These are phyloP conservation scores for Dasysyrphus tricinctus DNA, from an alignment of 2,888 invertebrate species.

Conservation along the genomic window DNA sequence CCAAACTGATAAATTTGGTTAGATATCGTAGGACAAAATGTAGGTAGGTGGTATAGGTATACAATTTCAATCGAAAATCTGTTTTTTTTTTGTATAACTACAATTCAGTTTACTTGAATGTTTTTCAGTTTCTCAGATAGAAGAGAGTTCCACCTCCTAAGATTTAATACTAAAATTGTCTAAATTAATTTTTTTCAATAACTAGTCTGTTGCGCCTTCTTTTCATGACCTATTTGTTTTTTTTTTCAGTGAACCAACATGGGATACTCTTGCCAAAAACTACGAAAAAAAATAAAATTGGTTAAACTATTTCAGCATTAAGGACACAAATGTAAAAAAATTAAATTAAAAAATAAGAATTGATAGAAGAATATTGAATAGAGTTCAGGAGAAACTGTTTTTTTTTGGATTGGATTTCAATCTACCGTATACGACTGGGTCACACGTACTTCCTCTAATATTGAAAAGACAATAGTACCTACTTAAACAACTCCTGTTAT, in stretches of 20 bases:
- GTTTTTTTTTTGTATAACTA: neutral
- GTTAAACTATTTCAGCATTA: conserved; percentile 45
- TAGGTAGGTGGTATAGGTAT: neutral
- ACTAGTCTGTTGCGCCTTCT: neutral
- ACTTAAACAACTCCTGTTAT: no score
- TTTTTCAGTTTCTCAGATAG: neutral
- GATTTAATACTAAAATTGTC: neutral
- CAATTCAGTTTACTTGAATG: neutral
- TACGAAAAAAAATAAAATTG: conserved; percentile 68
- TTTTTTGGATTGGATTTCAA: neutral
- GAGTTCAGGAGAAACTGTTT: neutral
- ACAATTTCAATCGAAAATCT: neutral
- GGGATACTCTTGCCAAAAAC: conserved; percentile 18
- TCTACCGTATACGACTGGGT: conserved; percentile 19
- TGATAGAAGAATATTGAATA: neutral
- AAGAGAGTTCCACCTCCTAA: no score
- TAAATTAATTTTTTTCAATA: neutral
- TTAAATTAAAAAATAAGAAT: neutral
- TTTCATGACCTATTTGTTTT: neutral
- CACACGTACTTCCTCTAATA: no score
- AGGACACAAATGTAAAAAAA: conserved; percentile 5
- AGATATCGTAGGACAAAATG: no score
- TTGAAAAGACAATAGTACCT: no score
- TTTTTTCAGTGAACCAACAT: neutral
- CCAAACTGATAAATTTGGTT: neutral